A percentile compares a stretch with the other conserved stretches of the same genome.
Evolutionary conservation across 2,797 vertebrate species (phyloP).

Genomic region (Lophius americanus): DNA sequence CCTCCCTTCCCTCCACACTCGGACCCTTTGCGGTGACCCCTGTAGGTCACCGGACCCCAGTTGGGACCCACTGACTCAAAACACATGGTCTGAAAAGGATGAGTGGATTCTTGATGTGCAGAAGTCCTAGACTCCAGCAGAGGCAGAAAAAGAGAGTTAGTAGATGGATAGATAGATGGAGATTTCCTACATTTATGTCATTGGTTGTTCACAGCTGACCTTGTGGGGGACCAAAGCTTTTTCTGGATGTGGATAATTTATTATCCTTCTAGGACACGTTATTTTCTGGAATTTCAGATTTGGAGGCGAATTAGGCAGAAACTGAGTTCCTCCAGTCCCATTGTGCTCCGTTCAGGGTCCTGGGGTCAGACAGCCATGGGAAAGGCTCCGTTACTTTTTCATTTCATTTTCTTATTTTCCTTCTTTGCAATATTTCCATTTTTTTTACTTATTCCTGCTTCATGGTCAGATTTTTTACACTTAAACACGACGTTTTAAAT

Average conservation of each 20-base stretch:
- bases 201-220: constrained; percentile 66
- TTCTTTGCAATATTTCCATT: neutral
- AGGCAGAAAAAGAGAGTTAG: neutral
- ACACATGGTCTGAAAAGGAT: constrained; percentile 57
- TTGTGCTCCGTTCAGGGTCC: constrained; percentile 31
- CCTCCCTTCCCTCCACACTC: neutral
- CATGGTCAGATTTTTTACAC: neutral
- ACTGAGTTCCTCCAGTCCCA: constrained; percentile 27
- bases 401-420: neutral
- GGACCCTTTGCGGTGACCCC: constrained; percentile 42
- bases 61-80: constrained; percentile 55
- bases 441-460: neutral
- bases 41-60: constrained; percentile 54
- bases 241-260: constrained; percentile 71
- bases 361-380: constrained; percentile 41
- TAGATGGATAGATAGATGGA: neutral
- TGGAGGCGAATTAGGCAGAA: constrained; percentile 49
- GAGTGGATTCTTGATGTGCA: constrained; percentile 50
- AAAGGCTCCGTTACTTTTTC: constrained; percentile 16
- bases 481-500: neutral
- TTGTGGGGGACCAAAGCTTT: constrained; percentile 69
- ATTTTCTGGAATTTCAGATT: constrained; percentile 34
- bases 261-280: constrained; percentile 49
- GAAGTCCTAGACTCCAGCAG: constrained; percentile 12
- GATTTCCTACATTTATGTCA: constrained; percentile 56